Evolutionary conservation across 35 echinoderm and acorn worm species (phyloP).

Genomic region (Nesometra sesokonis): DNA sequence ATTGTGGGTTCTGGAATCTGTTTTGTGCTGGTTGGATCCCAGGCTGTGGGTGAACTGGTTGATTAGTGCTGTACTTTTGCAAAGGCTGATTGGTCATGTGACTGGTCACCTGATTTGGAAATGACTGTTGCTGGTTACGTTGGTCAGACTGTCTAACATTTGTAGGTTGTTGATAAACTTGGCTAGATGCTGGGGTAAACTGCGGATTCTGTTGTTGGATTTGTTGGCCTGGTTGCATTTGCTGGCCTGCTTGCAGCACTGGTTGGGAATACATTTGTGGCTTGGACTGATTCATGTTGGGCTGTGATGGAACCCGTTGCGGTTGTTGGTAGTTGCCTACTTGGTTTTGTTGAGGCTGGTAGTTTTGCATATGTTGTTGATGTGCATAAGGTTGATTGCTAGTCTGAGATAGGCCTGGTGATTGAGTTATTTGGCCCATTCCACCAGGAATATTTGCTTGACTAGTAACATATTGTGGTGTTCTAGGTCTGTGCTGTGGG

Average conservation of each 20-base stretch:
- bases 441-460: not conserved
- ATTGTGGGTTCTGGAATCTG: not conserved
- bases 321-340: not conserved
- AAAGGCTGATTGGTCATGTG: not conserved
- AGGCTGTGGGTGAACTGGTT: not conserved
- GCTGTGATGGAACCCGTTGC: not conserved
- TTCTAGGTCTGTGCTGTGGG: not conserved
- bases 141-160: not conserved
- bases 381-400: not conserved
- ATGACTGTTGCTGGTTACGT: not conserved
- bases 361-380: not conserved
- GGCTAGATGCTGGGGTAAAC: not conserved
- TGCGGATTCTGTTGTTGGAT: constrained; percentile 1
- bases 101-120: not conserved
- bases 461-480: not conserved
- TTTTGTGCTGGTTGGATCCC: not conserved
- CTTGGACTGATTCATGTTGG: too few relatives aligned
- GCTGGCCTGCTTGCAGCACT: constrained; percentile 3
- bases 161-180: not conserved
- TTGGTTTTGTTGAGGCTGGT: not conserved
- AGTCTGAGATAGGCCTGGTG: too few relatives aligned
- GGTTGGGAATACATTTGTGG: not conserved
- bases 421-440: not conserved
- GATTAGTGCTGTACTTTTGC: not conserved
- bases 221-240: constrained; percentile 12